A percentile compares a stretch with the other conserved stretches of the same genome.
phyloP scores from a whole-genome alignment of 2,113 vertebrate species.

The Elanus axillaris region DNA sequence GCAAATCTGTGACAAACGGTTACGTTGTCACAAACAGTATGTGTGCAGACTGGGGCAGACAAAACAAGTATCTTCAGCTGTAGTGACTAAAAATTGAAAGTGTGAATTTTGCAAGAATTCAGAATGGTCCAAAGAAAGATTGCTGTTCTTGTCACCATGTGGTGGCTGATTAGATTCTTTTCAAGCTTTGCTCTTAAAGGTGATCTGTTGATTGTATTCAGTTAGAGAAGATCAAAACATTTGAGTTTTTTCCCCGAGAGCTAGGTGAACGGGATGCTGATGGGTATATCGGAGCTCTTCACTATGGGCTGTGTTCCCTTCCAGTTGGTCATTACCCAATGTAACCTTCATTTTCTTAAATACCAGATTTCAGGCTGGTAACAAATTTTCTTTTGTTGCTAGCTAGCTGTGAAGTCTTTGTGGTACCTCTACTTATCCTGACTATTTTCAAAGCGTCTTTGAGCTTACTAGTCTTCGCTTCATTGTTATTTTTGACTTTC shows the following conservation, averaged over 20 bases:
- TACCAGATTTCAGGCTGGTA: background rate
- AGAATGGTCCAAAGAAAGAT: background rate
- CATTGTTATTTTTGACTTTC: background rate
- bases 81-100: background rate
- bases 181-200: background rate
- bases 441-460: background rate
- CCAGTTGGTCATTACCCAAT: accelerated
- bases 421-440: background rate
- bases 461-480: background rate
- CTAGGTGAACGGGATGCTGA: background rate
- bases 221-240: background rate
- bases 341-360: background rate
- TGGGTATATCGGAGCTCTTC: background rate
- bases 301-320: background rate
- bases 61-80: conserved; percentile 11
- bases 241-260: background rate
- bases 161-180: background rate
- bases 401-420: background rate
- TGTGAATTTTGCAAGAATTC: background rate
- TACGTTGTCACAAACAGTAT: background rate
- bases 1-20: background rate
- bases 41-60: background rate
- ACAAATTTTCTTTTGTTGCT: background rate
- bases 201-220: background rate
- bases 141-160: background rate